Evolutionary conservation across 2,113 vertebrate species (phyloP).

Genomic region (Elaphurus davidianus): DNA sequence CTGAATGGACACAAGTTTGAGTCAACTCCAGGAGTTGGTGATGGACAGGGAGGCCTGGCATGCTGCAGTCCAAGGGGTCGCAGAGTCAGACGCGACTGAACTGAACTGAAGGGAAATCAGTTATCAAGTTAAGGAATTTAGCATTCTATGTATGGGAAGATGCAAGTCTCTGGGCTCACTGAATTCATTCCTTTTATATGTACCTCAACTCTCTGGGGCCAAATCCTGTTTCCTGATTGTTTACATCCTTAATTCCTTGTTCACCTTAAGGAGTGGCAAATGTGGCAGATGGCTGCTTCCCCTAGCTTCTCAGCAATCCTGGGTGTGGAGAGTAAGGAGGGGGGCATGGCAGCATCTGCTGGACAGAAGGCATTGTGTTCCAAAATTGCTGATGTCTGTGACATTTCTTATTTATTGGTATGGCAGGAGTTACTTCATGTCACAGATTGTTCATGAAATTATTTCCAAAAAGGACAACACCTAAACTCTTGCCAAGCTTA

Average conservation of each 20-base stretch:
- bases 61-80: rapidly evolving
- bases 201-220: not conserved
- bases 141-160: not conserved
- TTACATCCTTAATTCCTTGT: not conserved
- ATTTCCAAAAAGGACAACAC: not conserved
- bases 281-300: not conserved
- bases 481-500: not conserved
- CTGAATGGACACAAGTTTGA: not conserved
- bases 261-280: not conserved
- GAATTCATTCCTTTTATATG: not conserved
- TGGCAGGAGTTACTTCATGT: not conserved
- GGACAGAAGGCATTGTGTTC: not conserved
- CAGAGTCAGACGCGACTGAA: not conserved
- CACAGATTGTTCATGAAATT: not conserved
- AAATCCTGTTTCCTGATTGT: not conserved
- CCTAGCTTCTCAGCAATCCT: not conserved
- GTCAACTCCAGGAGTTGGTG: not conserved
- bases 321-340: not conserved
- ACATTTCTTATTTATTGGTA: not conserved
- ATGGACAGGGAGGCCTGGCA: not conserved
- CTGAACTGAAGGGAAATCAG: not conserved
- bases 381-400: not conserved
- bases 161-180: not conserved
- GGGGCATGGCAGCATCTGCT: not conserved
- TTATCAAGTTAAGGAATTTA: not conserved